phyloP scores from a whole-genome alignment of 2,888 invertebrate genomes.

The Notocelia uddmanniana region DNA sequence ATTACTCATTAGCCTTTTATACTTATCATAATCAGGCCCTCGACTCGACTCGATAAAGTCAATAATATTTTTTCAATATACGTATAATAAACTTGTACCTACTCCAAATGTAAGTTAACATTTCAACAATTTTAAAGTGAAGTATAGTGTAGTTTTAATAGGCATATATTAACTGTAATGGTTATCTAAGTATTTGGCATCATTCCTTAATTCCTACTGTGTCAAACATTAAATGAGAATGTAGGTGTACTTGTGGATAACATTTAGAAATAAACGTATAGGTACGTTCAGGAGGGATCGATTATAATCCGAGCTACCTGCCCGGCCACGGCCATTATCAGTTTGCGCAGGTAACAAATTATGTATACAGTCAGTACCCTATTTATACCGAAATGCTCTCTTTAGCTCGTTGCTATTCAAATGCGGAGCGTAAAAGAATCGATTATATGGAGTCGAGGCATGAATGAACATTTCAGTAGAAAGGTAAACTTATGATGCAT shows the following conservation, averaged over 20 bases:
- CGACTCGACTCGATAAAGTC: not conserved
- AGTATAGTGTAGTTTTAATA: not conserved
- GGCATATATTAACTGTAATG: not conserved
- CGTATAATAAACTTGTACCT: not conserved
- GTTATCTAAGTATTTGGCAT: not conserved
- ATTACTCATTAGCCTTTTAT: constrained; percentile 3
- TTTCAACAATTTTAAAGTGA: not conserved
- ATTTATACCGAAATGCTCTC: constrained; percentile 60
- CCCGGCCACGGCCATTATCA: constrained; percentile 68
- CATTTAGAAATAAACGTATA: constrained; percentile 45
- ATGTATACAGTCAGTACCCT: constrained; percentile 59
- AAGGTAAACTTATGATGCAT: constrained; percentile 29
- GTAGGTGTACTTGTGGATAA: constrained; percentile 4
- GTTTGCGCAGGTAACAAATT: constrained; percentile 73
- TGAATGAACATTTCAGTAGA: constrained; percentile 60
- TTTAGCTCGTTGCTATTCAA: constrained; percentile 56
- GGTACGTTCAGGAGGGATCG: constrained; percentile 59
- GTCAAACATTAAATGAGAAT: not conserved
- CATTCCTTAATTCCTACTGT: not conserved
- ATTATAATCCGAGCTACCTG: constrained; percentile 78
- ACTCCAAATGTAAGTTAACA: not conserved
- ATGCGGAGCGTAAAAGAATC: constrained; percentile 54
- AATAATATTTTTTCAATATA: not conserved
- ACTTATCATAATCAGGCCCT: constrained; percentile 16
- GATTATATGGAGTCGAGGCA: constrained; percentile 51